Conservation (phyloP, 2,797 vertebrate genomes). For the Pterois miles region DNA sequence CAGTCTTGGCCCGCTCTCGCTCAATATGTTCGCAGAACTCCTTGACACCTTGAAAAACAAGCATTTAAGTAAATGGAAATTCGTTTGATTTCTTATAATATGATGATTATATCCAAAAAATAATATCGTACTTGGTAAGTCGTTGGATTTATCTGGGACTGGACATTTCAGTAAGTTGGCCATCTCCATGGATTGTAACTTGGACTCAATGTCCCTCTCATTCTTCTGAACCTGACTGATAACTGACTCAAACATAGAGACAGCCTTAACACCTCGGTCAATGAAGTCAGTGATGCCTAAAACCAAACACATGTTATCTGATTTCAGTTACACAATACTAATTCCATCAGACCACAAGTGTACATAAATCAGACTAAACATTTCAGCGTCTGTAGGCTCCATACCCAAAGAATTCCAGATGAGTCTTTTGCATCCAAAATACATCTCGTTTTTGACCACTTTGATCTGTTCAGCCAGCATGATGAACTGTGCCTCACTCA, state of each 20-base stretch:
- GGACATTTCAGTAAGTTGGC: slow-evolving; percentile 89
- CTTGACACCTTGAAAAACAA: slow-evolving; percentile 84
- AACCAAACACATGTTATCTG: slow-evolving; percentile 24
- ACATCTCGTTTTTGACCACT: slow-evolving; percentile 80
- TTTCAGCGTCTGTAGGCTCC: not conserved
- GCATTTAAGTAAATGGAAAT: not conserved
- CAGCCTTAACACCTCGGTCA: slow-evolving; percentile 74
- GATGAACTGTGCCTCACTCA: slow-evolving; percentile 83
- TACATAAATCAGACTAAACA: not conserved
- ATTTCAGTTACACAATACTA: not conserved
- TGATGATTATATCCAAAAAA: not conserved
- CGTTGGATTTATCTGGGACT: slow-evolving; percentile 52
- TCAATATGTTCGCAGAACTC: slow-evolving; percentile 90
- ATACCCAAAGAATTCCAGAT: slow-evolving; percentile 93
- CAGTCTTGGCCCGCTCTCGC: slow-evolving; percentile 81
- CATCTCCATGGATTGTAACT: slow-evolving; percentile 84
- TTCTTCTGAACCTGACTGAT: slow-evolving; percentile 89
- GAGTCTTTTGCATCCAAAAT: slow-evolving; percentile 85
- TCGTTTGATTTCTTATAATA: not conserved
- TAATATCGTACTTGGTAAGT: slow-evolving; percentile 85
- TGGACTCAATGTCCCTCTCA: slow-evolving; percentile 85
- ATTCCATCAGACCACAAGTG: not conserved
- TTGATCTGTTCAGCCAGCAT: slow-evolving; percentile 85
- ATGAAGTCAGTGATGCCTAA: slow-evolving; percentile 90
- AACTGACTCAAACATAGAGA: slow-evolving; percentile 88